Base-by-base conservation (phyloP, 2,113 vertebrate species). In the Dicentrarchus labrax region DNA sequence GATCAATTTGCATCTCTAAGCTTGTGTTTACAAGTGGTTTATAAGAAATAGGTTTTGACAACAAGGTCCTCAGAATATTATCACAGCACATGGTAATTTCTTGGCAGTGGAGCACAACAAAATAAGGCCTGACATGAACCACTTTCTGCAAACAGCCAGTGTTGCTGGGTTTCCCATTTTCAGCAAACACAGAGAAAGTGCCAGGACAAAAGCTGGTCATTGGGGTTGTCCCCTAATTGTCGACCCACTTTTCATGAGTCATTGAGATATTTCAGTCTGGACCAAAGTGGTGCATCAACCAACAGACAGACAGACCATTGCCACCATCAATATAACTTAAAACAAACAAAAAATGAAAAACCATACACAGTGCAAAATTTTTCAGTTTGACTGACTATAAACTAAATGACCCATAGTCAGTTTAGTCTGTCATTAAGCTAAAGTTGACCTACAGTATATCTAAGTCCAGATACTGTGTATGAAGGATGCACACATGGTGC, bases 61-160 rank as follows among this genome's bases (percentile, higher is more conserved):
- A 4, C 11, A 50, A 66, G 43, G 41, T 50, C 5, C 30, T 48
- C 61, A 47, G 38, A 69, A 48, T 45, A 71, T 50, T 38, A 47
- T 10, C 8, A 30, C 72, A 64, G 50, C 39, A 66, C 45, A 76
- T 69, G 9, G 47, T 71, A 17, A 71, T 80, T 72, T 67, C 76
- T 77, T 84, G 65, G 16, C 9, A 21, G 54, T 17, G 70, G 56
- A 74, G 19, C 38, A 66, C 65, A 30, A 43, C n/a, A 50, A 45
- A 62, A 13, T 62, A 76, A 72, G 76, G 74, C 13, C 11, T 48
- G 45, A 76, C 80, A 65, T 50, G 19, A 78, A 83, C 17, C 48
- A 59, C 24, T 21, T 0, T 0, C 19, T 67, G 24, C 62, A 39
- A 50, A 10, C 71, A 68, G 47, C 6, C 59, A 51, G 39, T 71